These are phyloP conservation scores for Didymodactylos carnosus DNA, from an alignment of 2,888 invertebrate species.

Conservation along the genomic window DNA sequence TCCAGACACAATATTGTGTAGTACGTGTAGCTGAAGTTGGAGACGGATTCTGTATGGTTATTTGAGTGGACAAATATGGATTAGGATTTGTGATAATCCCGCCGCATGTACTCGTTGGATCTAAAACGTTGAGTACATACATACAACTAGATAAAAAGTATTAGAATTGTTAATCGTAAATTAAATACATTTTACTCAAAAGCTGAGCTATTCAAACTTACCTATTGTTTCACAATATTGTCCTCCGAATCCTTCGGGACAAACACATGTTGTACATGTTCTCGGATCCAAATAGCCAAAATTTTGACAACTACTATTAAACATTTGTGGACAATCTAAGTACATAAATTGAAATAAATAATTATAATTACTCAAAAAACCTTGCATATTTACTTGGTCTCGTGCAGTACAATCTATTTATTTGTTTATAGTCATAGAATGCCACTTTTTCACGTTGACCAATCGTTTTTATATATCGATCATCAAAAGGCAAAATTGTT, in stretches of 20 bases:
- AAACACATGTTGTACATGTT: neutral
- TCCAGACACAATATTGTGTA: neutral
- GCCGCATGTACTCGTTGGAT: neutral
- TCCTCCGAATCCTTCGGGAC: neutral
- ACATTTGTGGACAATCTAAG: neutral
- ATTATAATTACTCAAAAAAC: neutral
- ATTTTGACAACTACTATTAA: neutral
- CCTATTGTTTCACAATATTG: neutral
- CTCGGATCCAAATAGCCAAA: neutral
- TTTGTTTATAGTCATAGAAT: constrained; percentile 1
- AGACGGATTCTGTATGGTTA: neutral
- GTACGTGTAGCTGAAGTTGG: neutral
- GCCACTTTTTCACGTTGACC: neutral
- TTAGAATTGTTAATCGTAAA: too few species aligned
- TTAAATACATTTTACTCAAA: too few species aligned
- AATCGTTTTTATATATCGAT: neutral
- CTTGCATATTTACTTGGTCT: neutral
- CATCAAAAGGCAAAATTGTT: neutral
- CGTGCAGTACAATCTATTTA: neutral
- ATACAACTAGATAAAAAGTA: too few species aligned
- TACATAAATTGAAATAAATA: too few species aligned
- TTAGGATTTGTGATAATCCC: neutral
- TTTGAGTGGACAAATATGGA: neutral
- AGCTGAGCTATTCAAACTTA: too few species aligned
- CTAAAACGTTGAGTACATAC: too few species aligned